Evolutionary conservation across 2,888 invertebrate species (phyloP), one percentile per base, ranked within the genome.

Genomic region (Podotricha telesiphe): DNA sequence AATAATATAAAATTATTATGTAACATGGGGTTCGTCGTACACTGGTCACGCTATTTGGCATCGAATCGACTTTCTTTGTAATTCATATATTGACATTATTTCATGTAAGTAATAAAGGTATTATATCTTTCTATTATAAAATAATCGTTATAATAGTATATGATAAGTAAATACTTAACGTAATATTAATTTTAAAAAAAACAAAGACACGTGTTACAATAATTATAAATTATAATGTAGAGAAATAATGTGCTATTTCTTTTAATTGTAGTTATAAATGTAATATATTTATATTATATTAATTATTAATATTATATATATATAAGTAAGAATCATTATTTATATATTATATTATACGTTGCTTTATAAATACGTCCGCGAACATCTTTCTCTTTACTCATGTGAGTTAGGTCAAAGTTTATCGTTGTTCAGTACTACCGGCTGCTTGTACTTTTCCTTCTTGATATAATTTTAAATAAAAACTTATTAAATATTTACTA

Each of bases 371-470:
- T 34, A 48, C 34, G 34, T 13, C 28, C 11, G 19, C 37, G 20
- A 62, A 59, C 59, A 17, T 62, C 48, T 48, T 47, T 50, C 62
- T 71, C 69, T 72, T 71, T 72, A 65, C 69, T 72, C 63, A 67
- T 70, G 63, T 47, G 58, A 65, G 65, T 66, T 59, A 75, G 88
- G 83, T 87, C 85, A 80, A 71, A 86, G 89, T 82, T 86, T 89
- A 90, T 89, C 89, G 68, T 68, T 40, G 42, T 55, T 74, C 77
- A 78, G 77, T 80, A 76, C 76, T 72, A 69, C 76, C 69, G 75
- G 22, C 74, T 70, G 77, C 77, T 77, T 75, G 88, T 89, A 88
- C 82, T 88, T 90, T 90, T 90, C 89, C 89, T 85, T 82, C 82
- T 85, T 82, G 85, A 78, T 87, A 86, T 87, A 87, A 87, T 83